A percentile compares a stretch with the other conserved stretches of the same genome.
phyloP scores from a whole-genome alignment of 2,888 invertebrate genomes.

The Leptodirus hochenwartii region DNA sequence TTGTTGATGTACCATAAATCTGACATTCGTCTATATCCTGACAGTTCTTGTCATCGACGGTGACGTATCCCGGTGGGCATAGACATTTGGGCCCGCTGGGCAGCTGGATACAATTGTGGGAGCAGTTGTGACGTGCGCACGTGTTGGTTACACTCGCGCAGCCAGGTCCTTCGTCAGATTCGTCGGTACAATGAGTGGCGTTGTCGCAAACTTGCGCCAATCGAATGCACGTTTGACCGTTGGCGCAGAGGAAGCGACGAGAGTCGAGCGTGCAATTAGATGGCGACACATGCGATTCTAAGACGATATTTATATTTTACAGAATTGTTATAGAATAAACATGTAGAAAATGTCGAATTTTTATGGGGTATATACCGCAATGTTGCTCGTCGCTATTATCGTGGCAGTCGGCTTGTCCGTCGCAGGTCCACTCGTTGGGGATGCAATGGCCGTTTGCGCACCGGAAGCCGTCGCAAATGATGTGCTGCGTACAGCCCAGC shows the following conservation, averaged over 20 bases:
- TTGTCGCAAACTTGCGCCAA: slow-evolving; percentile 35
- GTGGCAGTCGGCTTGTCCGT: slow-evolving; percentile 35
- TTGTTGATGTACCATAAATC: slow-evolving; percentile 27
- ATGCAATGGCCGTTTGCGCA: slow-evolving; percentile 39
- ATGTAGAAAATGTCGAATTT: neutral
- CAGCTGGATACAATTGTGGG: slow-evolving; percentile 25
- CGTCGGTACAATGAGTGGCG: slow-evolving; percentile 36
- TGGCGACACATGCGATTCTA: slow-evolving; percentile 21
- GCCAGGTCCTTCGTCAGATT: slow-evolving; percentile 37
- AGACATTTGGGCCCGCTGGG: slow-evolving; percentile 37
- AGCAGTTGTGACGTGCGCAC: slow-evolving; percentile 25
- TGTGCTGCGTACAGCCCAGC: slow-evolving; percentile 24
- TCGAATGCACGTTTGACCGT: slow-evolving; percentile 34
- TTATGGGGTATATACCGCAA: slow-evolving; percentile 28
- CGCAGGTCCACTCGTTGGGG: slow-evolving; percentile 33
- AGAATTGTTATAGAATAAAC: neutral
- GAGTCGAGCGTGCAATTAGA: slow-evolving; percentile 29
- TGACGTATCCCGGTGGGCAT: slow-evolving; percentile 31
- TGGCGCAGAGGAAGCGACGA: slow-evolving; percentile 32
- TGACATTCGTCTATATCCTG: slow-evolving; percentile 47
- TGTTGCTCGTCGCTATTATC: slow-evolving; percentile 35
- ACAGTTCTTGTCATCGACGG: slow-evolving; percentile 28
- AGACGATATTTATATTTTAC: slow-evolving; percentile 8
- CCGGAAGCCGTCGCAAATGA: slow-evolving; percentile 39
- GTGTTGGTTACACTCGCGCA: slow-evolving; percentile 19